These are phyloP conservation scores for Oryzaephilus surinamensis DNA, from an alignment of 1,140 invertebrate genomes.

Conservation along the genomic window DNA sequence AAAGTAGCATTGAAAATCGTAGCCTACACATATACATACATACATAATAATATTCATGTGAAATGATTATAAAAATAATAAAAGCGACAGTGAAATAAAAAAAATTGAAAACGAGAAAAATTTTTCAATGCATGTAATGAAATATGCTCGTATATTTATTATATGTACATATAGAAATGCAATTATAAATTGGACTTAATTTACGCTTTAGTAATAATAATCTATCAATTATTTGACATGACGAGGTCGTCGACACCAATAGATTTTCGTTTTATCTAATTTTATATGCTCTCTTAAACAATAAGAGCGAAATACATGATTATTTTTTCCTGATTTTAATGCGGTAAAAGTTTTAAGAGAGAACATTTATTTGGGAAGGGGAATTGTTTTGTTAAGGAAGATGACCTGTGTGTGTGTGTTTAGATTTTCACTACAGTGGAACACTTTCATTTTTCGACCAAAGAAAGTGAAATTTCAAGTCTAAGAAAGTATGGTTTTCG, in stretches of 20 bases:
- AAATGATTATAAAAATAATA: conserved; percentile 14
- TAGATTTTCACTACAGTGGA: neutral
- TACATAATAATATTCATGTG: too few relatives aligned
- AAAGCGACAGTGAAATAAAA: conserved; percentile 31
- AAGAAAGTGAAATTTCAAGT: conserved; percentile 12
- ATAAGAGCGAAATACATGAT: neutral
- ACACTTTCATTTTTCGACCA: neutral
- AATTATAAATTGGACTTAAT: conserved; percentile 15
- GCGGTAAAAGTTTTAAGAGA: neutral
- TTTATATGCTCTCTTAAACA: neutral
- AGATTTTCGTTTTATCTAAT: conserved; percentile 1
- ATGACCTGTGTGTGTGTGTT: too few relatives aligned
- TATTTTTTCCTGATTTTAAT: neutral
- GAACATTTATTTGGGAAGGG: too few relatives aligned
- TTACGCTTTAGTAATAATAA: too few relatives aligned
- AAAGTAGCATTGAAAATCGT: too few relatives aligned
- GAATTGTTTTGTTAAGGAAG: too few relatives aligned
- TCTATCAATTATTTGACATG: conserved; percentile 5
- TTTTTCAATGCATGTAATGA: too few relatives aligned
- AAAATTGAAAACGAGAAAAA: too few relatives aligned
- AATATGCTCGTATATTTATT: too few relatives aligned
- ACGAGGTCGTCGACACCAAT: conserved; percentile 20
- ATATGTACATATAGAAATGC: too few relatives aligned
- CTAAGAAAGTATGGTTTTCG: too few relatives aligned
- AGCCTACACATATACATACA: too few relatives aligned